Conservation (phyloP, 2,113 vertebrate species). For the Coptodon rendalli region DNA sequence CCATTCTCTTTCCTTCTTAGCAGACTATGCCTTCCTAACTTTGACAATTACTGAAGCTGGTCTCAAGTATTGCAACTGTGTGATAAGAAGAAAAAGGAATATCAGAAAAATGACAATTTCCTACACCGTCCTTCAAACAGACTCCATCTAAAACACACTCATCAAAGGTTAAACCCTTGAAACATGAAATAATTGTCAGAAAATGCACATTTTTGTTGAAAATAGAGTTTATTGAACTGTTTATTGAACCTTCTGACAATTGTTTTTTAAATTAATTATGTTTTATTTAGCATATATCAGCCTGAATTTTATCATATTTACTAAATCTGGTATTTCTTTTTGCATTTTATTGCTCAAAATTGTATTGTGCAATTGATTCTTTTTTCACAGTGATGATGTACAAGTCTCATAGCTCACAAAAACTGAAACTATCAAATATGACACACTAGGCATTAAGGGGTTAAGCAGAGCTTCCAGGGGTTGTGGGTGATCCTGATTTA, state of each 20-base stretch:
- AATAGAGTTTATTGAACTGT: neutral
- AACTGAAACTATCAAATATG: neutral
- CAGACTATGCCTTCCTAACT: neutral
- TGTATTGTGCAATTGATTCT: neutral
- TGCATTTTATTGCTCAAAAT: neutral
- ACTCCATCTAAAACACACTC: neutral
- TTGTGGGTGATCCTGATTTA: neutral
- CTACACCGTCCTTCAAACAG: neutral
- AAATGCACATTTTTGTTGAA: neutral
- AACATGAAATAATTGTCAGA: neutral
- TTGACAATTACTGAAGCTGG: fast-evolving
- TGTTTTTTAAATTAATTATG: neutral
- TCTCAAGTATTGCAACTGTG: neutral
- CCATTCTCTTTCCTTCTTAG: neutral
- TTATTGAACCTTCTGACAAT: neutral
- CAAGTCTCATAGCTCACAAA: neutral
- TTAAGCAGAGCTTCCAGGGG: neutral
- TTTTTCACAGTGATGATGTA: neutral
- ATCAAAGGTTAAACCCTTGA: neutral
- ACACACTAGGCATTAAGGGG: neutral
- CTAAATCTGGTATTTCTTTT: neutral
- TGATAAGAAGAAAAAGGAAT: neutral
- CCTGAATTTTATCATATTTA: neutral
- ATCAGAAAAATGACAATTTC: neutral
- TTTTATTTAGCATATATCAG: neutral